A percentile compares a stretch with the other conserved stretches of the same genome.
These are phyloP conservation scores for Monodelphis domestica DNA, from an alignment of 2,797 vertebrate genomes.

Conservation along the genomic window DNA sequence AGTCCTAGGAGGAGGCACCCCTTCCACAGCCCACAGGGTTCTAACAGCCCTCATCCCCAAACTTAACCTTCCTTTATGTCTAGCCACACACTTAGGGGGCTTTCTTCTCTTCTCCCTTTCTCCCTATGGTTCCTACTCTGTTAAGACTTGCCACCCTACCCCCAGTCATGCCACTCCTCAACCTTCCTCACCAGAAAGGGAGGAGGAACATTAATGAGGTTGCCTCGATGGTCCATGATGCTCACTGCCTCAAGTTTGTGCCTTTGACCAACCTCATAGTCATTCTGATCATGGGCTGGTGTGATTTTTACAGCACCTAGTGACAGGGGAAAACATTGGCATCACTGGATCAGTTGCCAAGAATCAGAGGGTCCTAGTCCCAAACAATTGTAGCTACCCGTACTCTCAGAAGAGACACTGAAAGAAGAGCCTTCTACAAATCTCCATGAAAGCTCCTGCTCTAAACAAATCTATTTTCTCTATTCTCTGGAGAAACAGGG, in stretches of 20 bases:
- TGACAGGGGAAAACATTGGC: neutral
- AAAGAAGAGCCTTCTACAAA: neutral
- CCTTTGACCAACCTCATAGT: constrained; percentile 93
- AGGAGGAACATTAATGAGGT: constrained; percentile 91
- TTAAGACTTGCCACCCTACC: neutral
- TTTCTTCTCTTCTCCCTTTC: neutral
- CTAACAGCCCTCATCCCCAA: neutral
- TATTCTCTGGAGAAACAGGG: neutral
- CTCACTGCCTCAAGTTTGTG: constrained; percentile 91
- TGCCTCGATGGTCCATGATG: constrained; percentile 92
- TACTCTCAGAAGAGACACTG: neutral
- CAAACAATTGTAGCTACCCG: neutral
- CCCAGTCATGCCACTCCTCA: rapidly evolving
- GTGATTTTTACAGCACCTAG: constrained; percentile 96
- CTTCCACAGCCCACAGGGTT: neutral
- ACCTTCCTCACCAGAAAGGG: constrained; percentile 90
- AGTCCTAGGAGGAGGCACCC: rapidly evolving
- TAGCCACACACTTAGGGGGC: neutral
- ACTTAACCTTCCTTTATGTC: neutral
- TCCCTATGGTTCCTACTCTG: no score
- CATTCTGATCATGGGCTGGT: constrained; percentile 95
- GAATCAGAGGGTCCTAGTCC: neutral
- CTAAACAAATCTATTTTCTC: neutral
- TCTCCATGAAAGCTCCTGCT: neutral
- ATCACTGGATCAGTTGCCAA: neutral